Conservation (phyloP, 2,888 invertebrate genomes). For the Drosophila infuscata region DNA sequence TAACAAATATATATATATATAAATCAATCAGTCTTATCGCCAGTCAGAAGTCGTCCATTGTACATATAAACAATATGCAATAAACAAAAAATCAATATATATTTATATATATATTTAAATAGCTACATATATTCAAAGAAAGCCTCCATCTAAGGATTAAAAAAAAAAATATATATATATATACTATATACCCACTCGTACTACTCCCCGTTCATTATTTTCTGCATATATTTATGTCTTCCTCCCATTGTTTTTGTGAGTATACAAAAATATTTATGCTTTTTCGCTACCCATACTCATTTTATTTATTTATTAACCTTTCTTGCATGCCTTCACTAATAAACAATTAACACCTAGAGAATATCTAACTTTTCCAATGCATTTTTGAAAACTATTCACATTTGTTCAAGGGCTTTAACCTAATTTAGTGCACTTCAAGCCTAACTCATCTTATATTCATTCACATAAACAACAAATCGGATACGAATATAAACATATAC, state of each 20-base stretch:
- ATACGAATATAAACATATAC: slow-evolving; percentile 22
- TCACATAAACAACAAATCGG: slow-evolving; percentile 5
- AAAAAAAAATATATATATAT: slow-evolving; percentile 27
- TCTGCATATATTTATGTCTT: slow-evolving; percentile 77
- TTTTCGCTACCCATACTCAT: slow-evolving; percentile 29
- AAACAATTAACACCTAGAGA: slow-evolving; percentile 1
- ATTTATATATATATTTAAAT: slow-evolving; percentile 6
- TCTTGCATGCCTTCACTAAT: slow-evolving; percentile 17
- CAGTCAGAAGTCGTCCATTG: slow-evolving; percentile 58
- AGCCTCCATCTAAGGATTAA: slow-evolving; percentile 43
- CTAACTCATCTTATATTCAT: slow-evolving; percentile 1
- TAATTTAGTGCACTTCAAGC: slow-evolving; percentile 2
- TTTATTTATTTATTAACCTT: background rate
- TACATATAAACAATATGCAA: slow-evolving; percentile 59
- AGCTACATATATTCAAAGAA: slow-evolving; percentile 20
- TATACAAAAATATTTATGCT: slow-evolving; percentile 76
- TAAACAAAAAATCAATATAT: slow-evolving; percentile 10
- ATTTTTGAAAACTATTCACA: background rate
- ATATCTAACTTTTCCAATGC: background rate
- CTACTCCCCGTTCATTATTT: slow-evolving; percentile 74
- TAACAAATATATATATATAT: slow-evolving; percentile 17
- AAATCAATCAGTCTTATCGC: slow-evolving; percentile 16
- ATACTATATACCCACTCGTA: slow-evolving; percentile 58
- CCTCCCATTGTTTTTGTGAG: slow-evolving; percentile 78
- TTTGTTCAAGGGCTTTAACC: slow-evolving; percentile 2